These are phyloP conservation scores for Myzus persicae DNA, from an alignment of 1,140 invertebrate genomes.

Conservation along the genomic window DNA sequence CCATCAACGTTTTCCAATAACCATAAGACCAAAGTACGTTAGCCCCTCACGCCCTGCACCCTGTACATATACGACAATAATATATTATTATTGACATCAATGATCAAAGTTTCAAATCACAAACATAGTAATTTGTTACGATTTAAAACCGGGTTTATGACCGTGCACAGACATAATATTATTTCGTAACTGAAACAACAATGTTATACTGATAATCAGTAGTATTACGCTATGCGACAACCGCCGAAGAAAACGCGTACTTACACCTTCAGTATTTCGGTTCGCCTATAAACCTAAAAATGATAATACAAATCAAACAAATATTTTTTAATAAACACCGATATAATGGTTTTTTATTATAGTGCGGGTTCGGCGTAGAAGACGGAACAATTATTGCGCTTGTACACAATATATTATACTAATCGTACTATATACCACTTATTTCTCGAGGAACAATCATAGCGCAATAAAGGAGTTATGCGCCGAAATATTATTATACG, in stretches of 20 bases:
- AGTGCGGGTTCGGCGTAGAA: not conserved
- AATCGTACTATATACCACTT: not conserved
- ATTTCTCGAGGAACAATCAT: not conserved
- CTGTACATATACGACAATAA: not conserved
- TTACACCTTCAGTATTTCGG: not conserved
- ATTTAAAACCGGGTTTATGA: not conserved
- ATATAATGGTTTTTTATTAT: not conserved
- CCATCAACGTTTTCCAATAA: not conserved
- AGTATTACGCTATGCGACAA: not conserved
- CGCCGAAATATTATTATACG: not conserved
- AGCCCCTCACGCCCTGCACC: no score
- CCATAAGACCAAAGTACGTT: not conserved
- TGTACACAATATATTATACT: not conserved
- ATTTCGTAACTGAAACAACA: not conserved
- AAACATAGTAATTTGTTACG: not conserved
- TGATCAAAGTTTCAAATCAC: not conserved
- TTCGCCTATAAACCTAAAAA: not conserved
- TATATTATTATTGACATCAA: not conserved
- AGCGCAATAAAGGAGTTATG: not conserved
- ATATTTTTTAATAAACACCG: not conserved
- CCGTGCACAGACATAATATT: not conserved
- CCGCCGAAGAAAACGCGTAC: not conserved
- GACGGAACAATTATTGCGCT: not conserved
- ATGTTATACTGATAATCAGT: not conserved
- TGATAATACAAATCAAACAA: not conserved